Percentiles rank a stretch among this genome's conserved stretches.
Evolutionary conservation across 2,797 vertebrate species (phyloP).

Genomic region (Pseudomugil tenellus): DNA sequence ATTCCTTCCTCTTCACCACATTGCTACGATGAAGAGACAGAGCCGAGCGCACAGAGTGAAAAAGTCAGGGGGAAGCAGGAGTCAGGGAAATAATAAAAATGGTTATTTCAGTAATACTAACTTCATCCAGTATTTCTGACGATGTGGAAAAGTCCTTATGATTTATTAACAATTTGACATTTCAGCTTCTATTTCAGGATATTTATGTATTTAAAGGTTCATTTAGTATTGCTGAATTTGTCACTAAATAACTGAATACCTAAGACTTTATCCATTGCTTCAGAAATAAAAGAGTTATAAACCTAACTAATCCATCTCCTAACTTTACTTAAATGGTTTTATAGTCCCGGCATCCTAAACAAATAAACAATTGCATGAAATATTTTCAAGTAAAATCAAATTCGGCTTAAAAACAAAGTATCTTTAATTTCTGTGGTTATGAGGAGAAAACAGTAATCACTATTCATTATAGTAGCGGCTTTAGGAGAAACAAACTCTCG

Average conservation of each 20-base stretch:
- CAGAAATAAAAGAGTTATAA: conserved; percentile 11
- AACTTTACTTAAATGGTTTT: conserved; percentile 1
- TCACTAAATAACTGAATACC: conserved; percentile 14
- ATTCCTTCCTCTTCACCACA: conserved; percentile 37
- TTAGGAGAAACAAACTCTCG: conserved; percentile 64
- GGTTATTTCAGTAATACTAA: conserved; percentile 51
- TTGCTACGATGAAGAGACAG: conserved; percentile 44
- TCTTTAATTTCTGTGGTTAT: conserved; percentile 45
- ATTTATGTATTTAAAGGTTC: too few relatives aligned
- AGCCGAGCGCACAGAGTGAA: conserved; percentile 33
- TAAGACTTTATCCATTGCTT: background rate
- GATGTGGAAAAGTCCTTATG: conserved; percentile 16
- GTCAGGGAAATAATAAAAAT: conserved; percentile 51
- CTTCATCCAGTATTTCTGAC: conserved; percentile 44
- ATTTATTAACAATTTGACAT: conserved; percentile 46
- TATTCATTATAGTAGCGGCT: conserved; percentile 40
- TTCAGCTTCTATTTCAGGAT: conserved; percentile 23
- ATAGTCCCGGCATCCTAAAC: background rate
- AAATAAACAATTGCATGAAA: conserved; percentile 19
- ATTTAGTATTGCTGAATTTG: conserved; percentile 18
- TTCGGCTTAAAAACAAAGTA: conserved; percentile 40
- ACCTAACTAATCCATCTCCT: conserved; percentile 6
- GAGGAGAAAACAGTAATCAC: conserved; percentile 60
- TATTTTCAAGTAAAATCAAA: conserved; percentile 9
- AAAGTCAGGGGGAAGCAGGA: conserved; percentile 48